Evolutionary conservation across 1,140 invertebrate genomes (phyloP), one percentile per base, ranked within the genome.

Genomic region (Elymnias hypermnestra): DNA sequence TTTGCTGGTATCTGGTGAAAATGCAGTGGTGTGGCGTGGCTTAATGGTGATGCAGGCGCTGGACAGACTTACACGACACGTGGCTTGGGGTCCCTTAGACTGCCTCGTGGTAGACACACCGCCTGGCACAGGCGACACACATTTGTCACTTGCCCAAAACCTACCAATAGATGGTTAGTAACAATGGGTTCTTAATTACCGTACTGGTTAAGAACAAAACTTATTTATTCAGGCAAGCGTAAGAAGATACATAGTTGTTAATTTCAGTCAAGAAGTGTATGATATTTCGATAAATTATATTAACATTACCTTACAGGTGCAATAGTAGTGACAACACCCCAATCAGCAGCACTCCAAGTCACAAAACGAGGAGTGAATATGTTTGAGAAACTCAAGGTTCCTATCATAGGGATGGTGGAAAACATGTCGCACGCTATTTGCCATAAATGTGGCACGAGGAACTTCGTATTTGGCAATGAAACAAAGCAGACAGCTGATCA

Each of bases 31-130:
- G 14, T 97, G 95, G 96, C 87, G 96, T 55, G 96, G 96, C 0
- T 88, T 96, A 2, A 95, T 98, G 91, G 97, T 98, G 7, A 98
- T 98, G 96, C 94, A 93, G 55, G 96, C 96, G 1, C 76, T 98
- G 28, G 92, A 97, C 42, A 92, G 93, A 62, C 75, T 99, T 10
- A 87, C 97, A 1, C 87, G 92, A 47, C 92, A 96, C 60, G 95
- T 96, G 17, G 87, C 90, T 25, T 97, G 95, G 95, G 90, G 89
- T 3, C 88, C 91, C 0, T 84, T 95, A 22, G 94, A 97, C 87
- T 91, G 93, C 72, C 87, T 97, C 18, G 83, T 97, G 4, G 87
- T 97, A 1, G 96, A 97, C 76, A 96, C 95, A 44, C 96, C 96
- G 1, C 96, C 96, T 0, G 96, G 96, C 37, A 97, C 96, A 1